phyloP scores from a whole-genome alignment of 37 sponge, comb jelly and placozoan genomes.

The Hormiphora californensis region DNA sequence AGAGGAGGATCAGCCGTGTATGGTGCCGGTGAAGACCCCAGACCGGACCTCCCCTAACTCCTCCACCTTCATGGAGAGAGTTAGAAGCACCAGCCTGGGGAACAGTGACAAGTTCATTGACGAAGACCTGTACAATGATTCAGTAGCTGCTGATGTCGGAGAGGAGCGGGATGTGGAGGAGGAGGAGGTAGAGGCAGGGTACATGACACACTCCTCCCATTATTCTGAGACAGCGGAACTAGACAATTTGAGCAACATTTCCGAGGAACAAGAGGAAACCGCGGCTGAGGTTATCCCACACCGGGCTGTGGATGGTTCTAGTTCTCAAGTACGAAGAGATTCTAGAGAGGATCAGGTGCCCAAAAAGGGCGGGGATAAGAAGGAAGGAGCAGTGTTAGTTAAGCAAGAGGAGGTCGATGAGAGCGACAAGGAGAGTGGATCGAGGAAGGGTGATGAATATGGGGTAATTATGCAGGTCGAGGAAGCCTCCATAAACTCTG shows the following conservation, averaged over 20 bases:
- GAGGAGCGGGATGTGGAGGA: background rate
- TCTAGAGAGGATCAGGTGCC: no score
- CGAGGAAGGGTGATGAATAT: no score
- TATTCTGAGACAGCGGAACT: background rate
- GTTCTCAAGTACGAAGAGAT: no score
- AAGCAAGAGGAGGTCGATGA: no score
- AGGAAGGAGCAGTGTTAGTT: no score
- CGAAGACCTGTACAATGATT: conserved; percentile 1
- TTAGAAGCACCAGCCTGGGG: background rate
- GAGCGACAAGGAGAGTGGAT: no score
- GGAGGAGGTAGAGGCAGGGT: background rate
- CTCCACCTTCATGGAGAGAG: conserved; percentile 3
- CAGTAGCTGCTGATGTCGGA: no score
- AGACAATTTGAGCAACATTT: conserved; percentile 46
- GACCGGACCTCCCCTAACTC: background rate
- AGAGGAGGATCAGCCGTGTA: background rate
- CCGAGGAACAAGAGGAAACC: conserved; percentile 9
- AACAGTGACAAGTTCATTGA: conserved; percentile 24
- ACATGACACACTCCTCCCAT: conserved; percentile 18
- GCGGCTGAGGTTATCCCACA: background rate
- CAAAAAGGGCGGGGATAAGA: no score
- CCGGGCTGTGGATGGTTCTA: background rate
- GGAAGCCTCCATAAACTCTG: no score
- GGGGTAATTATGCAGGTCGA: no score
- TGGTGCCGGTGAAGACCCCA: background rate